phyloP scores from a whole-genome alignment of 2,888 invertebrate species.

The Cantharis nigra region DNA sequence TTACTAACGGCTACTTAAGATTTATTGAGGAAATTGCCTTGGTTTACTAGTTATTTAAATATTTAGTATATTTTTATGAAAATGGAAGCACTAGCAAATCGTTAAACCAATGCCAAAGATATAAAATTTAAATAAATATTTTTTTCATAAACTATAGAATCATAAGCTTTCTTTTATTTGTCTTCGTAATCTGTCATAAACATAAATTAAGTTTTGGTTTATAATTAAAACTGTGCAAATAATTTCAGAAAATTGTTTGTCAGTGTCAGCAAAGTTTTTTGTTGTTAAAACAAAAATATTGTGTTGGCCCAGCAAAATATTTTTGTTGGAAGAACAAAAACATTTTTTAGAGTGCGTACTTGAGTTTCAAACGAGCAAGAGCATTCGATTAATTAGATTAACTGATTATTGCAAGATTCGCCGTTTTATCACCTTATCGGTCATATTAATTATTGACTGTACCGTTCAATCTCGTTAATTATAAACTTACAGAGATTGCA shows the following conservation, averaged over 20 bases:
- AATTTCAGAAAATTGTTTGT: too few species aligned
- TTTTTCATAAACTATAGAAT: not conserved
- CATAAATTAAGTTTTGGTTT: not conserved
- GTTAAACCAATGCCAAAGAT: not conserved
- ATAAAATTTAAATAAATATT: not conserved
- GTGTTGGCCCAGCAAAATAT: too few species aligned
- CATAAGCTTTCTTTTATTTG: not conserved
- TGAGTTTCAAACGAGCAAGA: not conserved
- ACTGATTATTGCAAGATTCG: not conserved
- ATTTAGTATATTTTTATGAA: not conserved
- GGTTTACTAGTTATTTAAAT: not conserved
- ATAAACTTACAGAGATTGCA: conserved; percentile 7
- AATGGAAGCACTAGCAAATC: not conserved
- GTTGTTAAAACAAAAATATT: too few species aligned
- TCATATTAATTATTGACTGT: not conserved
- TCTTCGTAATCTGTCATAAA: not conserved
- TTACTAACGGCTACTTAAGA: not conserved
- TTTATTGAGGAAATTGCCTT: not conserved
- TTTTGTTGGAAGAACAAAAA: too few species aligned
- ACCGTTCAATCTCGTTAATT: conserved; percentile 1
- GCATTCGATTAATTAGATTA: not conserved
- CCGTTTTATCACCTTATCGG: not conserved
- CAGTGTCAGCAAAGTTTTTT: too few species aligned
- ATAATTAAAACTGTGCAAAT: not conserved
- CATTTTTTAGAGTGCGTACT: not conserved